Base-by-base conservation (phyloP, 2,113 vertebrate species). In the Stictonetta naevosa region DNA sequence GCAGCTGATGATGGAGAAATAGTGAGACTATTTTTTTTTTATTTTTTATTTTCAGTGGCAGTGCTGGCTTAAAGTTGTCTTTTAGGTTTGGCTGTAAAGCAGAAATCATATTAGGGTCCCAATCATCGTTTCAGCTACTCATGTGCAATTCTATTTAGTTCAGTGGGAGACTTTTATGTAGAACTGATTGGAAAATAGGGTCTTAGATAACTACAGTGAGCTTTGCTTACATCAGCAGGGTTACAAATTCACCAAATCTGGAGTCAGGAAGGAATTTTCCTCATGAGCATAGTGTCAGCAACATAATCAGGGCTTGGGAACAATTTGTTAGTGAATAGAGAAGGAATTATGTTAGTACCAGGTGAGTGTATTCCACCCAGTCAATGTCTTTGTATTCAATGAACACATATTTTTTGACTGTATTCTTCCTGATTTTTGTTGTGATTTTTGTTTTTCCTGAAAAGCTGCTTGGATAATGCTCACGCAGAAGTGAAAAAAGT, bases 261-360 rank as follows among this genome's bases (percentile, higher is more conserved):
- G 79, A 94, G 76, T 90, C 72, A 34, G 81, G 44, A 88, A 95
- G 85, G 87, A 95, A 95, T 88, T 95, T 94, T 42, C 60, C 79
- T 90, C 50, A 83, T 0, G 3, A 88, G 52, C 72, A 90, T 91
- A 90, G 94, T 92, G 90, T 86, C 94, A 93, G 90, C 92, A 93
- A 56, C 75, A 86, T 90, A 91, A 91, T 91, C 72, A 59, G 50
- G 52, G 46, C 16, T 7, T 91, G 71, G 44, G 81, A 91, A 66
- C 71, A 92, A 64, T 83, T 74, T 83, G 66, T 36, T 78, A 90
- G 78, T 1, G 2, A 67, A 96, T 52, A 94, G 90, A 90, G 82
- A 88, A 67, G 59, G 82, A 94, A 92, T 88, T 94, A 55, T 88
- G 55, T 88, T 86, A 38, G 56, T n/a, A 81, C 8, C 11, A 77